Evolutionary conservation across 2,888 invertebrate species (phyloP), one percentile per base, ranked within the genome.

Genomic region (Lasioglossum malachurum): DNA sequence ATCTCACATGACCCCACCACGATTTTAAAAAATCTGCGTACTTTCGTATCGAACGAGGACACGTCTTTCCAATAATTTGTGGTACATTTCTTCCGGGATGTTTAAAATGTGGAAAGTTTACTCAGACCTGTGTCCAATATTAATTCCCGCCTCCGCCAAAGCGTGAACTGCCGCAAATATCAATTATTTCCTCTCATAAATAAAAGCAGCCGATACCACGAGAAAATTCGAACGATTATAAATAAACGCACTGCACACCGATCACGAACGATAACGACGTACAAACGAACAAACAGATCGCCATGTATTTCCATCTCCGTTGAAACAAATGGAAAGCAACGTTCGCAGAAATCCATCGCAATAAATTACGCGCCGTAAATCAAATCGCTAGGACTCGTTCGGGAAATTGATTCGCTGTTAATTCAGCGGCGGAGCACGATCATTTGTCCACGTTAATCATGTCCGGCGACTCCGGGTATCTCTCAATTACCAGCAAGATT

Each of bases 361-460:
- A 16, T 60, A 60, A 60, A 60, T 60, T 60, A 60, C 27, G 27
- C 60, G 27, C 27, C 60, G n/a, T 60, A 60, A 60, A 60, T 60
- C 60, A 60, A 60, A 60, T 53, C 53, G 60, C 60, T 27, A 74
- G 27, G 23, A 7, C n/a, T 74, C 44, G 23, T 60, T 60, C 60
- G 2, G 60, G 16, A 60, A 60, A 60, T 60, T 60, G 60, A 60
- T 60, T 60, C 60, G 14, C 60, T 27, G 14, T 60, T 60, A 60
- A 60, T 60, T 16, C 60, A 27, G 27, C 16, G 60, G 5, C 60
- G 60, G 16, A 60, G 27, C 60, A 60, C 60, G 60, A 60, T 60
- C 60, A 60, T 60, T 60, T 60, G 60, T 60, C 60, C 60, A 27
- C 60, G 60, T 60, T 60, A 27, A 60, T 60, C 60, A 27, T 14